These are phyloP conservation scores for Anhinga anhinga DNA, from an alignment of 2,113 vertebrate genomes.

Conservation along the genomic window DNA sequence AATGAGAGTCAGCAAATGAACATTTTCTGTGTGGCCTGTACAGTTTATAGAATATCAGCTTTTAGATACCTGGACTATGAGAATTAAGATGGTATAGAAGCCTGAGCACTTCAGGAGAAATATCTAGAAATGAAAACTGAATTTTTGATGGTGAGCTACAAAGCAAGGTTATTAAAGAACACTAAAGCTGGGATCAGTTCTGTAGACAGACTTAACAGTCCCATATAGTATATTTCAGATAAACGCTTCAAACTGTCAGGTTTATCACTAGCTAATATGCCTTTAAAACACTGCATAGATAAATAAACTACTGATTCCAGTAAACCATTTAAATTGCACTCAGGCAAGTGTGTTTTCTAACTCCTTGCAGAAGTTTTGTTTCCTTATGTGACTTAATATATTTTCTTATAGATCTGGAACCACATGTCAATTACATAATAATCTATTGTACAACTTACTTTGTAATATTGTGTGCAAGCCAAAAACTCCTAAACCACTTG, in stretches of 20 bases:
- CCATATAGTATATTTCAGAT: not conserved
- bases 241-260: not conserved
- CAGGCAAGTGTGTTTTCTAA: not conserved
- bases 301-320: not conserved
- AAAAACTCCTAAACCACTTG: not conserved
- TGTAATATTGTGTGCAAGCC: not conserved
- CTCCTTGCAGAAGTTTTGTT: not conserved
- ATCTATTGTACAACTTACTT: not conserved
- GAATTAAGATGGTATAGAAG: not conserved
- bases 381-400: not conserved
- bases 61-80: not conserved
- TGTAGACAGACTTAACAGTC: not conserved
- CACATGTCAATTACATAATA: not conserved
- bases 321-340: not conserved
- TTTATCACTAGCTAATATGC: not conserved
- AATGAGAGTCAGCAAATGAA: not conserved
- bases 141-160: not conserved
- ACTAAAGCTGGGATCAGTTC: not conserved
- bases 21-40: not conserved
- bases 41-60: not conserved
- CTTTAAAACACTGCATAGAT: not conserved
- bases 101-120: not conserved
- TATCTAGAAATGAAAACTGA: not conserved
- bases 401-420: not conserved
- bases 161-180: not conserved